phyloP scores from a whole-genome alignment of 2,888 invertebrate genomes.

The Metacarcinus magister region DNA sequence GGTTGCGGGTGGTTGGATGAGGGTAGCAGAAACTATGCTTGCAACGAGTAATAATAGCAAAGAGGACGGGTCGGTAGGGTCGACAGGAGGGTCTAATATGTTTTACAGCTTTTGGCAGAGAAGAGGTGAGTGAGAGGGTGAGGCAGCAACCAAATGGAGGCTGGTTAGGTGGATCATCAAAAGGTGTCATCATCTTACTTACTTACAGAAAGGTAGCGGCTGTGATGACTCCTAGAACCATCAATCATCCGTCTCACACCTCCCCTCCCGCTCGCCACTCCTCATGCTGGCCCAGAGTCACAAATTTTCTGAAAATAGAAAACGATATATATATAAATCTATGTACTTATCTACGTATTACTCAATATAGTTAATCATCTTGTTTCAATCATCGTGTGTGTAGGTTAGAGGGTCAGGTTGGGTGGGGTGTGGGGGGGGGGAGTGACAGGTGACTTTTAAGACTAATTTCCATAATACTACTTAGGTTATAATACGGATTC shows the following conservation, averaged over 20 bases:
- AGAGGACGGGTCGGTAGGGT: conserved; percentile 39
- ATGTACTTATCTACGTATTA: neutral
- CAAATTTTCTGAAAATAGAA: neutral
- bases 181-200: neutral
- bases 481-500: neutral
- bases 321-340: neutral
- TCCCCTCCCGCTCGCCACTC: neutral
- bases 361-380: neutral
- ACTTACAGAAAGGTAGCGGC: neutral
- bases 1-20: conserved; percentile 51
- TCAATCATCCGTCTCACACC: neutral
- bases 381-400: conserved; percentile 22
- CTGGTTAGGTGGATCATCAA: neutral
- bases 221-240: neutral
- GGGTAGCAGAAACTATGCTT: conserved; percentile 61
- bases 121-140: neutral
- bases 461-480: neutral
- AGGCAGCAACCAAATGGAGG: conserved; percentile 36
- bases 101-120: conserved; percentile 45
- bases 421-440: neutral
- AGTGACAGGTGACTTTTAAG: neutral
- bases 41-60: conserved; percentile 67
- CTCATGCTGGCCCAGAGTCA: neutral
- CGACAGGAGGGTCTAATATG: conserved; percentile 44
- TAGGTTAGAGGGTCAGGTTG: conserved; percentile 3